Evolutionary conservation across 2,888 invertebrate genomes (phyloP), one percentile per base, ranked within the genome.

Genomic region (Steinernema hermaphroditum): DNA sequence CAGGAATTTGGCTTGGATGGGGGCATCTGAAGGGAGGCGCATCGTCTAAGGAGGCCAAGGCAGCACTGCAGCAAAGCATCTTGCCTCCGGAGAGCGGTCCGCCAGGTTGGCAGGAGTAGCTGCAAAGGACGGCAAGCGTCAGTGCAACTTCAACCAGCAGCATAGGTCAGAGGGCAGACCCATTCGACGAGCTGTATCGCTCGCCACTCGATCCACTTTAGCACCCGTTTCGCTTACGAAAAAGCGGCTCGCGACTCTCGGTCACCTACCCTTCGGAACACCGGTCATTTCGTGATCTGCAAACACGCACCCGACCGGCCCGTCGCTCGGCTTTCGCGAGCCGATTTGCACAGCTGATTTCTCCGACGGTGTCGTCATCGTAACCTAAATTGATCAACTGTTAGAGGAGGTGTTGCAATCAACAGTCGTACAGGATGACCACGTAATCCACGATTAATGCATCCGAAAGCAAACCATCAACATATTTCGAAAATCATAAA

Each of bases 21-120:
- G 79, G 76, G 46, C 79, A 78, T 44, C 74, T 44, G 46, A 74
- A 78, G 22, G 57, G 49, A 27, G 78, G 74, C 24, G 71, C 68
- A 50, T 78, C 78, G 43, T 43, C 41, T 24, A 9, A 54, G 32
- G 22, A 73, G 78, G 37, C 77, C 73, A 70, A 73, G 71, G 22
- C 77, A 74, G 29, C 70, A 19, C 24, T 44, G 43, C 37, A 79
- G 69, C 19, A 46, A 37, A 9, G 29, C 37, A 62, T 76, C 68
- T 8, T 62, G 8, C 34, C 62, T 2, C 32, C 32, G 62, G 27
- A 62, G n/a, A 4, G 34, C 9, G 62, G 32, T 2, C 32, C 62
- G 62, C 29, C 29, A 2, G 32, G 62, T 32, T 62, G 62, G 62
- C 62, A 62, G 62, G 62, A 62, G 34, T 62, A 62, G 62, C 62